phyloP scores from a whole-genome alignment of 2,888 invertebrate species.

The Thecophora atra region DNA sequence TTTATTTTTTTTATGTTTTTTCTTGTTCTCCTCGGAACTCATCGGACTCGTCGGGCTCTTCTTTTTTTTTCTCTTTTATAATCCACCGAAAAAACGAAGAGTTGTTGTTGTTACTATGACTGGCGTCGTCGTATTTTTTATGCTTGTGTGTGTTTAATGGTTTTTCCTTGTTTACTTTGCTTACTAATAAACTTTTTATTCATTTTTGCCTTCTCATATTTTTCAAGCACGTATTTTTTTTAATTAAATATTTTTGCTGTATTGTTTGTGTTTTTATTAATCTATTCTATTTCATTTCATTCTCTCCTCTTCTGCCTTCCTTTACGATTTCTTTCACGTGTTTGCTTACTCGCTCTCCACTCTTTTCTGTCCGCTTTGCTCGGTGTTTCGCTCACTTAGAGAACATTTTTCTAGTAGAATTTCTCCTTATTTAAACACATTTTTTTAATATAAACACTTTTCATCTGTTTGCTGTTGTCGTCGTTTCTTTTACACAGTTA shows the following conservation, averaged over 20 bases:
- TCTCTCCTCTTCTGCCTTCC: not conserved
- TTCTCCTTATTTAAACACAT: not conserved
- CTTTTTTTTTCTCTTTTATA: too few species aligned
- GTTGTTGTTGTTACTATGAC: too few species aligned
- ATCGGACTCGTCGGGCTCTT: too few species aligned
- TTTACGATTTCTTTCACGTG: not conserved
- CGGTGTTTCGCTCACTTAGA: not conserved
- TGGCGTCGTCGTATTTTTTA: not conserved
- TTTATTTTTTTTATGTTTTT: too few species aligned
- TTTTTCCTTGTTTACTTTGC: not conserved
- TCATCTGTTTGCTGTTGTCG: not conserved
- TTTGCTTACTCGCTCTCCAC: not conserved
- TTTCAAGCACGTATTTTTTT: not conserved
- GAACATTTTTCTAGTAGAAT: too few species aligned
- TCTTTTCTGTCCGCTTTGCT: not conserved
- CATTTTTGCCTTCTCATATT: not conserved
- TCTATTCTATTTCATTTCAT: not conserved
- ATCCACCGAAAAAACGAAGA: too few species aligned
- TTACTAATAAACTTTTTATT: not conserved
- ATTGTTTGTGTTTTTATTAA: not conserved
- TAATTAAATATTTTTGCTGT: not conserved
- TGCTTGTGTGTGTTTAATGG: not conserved
- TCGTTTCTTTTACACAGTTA: conserved; percentile 24
- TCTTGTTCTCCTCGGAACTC: too few species aligned
- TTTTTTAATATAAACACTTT: not conserved